Percentiles rank a stretch among this genome's conserved stretches.
These are phyloP conservation scores for Eupristina koningsbergeri DNA, from an alignment of 1,140 invertebrate species.

Conservation along the genomic window DNA sequence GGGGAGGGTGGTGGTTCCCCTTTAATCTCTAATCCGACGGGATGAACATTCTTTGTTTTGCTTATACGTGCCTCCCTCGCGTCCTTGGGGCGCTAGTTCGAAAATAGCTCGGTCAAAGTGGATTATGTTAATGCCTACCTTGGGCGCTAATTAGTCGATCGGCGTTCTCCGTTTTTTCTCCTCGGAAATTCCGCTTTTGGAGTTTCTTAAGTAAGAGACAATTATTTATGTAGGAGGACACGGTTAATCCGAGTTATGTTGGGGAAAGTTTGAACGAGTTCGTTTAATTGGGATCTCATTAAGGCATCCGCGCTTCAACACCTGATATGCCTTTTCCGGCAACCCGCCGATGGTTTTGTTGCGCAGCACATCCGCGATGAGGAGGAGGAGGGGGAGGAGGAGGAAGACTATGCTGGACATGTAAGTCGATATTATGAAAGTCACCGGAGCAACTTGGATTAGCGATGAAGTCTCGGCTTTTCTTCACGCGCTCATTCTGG, in stretches of 20 bases:
- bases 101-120: constrained; percentile 25
- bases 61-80: too few relatives aligned
- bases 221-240: background rate
- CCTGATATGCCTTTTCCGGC: constrained; percentile 28
- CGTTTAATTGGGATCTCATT: constrained; percentile 38
- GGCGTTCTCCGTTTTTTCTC: background rate
- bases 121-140: constrained; percentile 19
- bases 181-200: background rate
- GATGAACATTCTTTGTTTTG: constrained; percentile 33
- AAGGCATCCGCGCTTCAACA: constrained; percentile 4
- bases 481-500: constrained; percentile 32
- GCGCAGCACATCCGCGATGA: background rate
- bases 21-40: constrained; percentile 49
- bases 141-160: constrained; percentile 27
- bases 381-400: too few relatives aligned
- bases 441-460: background rate
- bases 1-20: too few relatives aligned
- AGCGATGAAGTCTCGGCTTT: constrained; percentile 10
- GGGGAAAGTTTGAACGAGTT: background rate
- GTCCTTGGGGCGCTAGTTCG: background rate
- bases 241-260: background rate
- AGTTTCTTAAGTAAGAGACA: background rate
- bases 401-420: background rate
- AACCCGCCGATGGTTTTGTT: constrained; percentile 3
- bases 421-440: constrained; percentile 43